Evolutionary conservation across 2,888 invertebrate species (phyloP).

Genomic region (Drosophila maculinotata): DNA sequence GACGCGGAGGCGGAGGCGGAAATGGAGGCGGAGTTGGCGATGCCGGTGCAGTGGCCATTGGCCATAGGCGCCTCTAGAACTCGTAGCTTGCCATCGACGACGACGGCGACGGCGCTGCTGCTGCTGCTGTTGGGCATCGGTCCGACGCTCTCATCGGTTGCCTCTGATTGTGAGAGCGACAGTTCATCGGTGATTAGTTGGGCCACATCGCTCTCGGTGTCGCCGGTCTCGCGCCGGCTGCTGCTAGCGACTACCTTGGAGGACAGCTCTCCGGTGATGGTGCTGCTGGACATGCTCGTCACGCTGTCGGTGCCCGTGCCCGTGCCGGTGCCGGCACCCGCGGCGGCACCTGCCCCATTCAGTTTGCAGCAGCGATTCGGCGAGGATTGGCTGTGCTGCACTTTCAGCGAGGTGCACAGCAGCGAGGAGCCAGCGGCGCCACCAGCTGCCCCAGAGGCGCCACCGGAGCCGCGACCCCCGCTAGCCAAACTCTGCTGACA

Average conservation of each 20-base stretch:
- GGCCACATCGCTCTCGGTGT: slow-evolving; percentile 82
- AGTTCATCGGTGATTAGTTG: slow-evolving; percentile 81
- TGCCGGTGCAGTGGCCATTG: slow-evolving; percentile 61
- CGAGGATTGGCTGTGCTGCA: slow-evolving; percentile 85
- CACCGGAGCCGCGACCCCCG: slow-evolving; percentile 27
- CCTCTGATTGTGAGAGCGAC: slow-evolving; percentile 80
- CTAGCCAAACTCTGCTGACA: slow-evolving; percentile 85
- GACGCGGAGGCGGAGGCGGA: slow-evolving; percentile 21
- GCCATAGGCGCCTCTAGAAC: slow-evolving; percentile 74
- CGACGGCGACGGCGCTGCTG: slow-evolving; percentile 57
- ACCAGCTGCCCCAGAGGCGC: slow-evolving; percentile 26
- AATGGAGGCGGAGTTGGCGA: slow-evolving; percentile 6
- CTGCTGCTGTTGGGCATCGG: slow-evolving; percentile 77
- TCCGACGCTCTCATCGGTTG: slow-evolving; percentile 79
- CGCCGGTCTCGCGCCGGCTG: slow-evolving; percentile 76
- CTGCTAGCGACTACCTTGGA: slow-evolving; percentile 75
- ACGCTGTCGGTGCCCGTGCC: slow-evolving; percentile 71
- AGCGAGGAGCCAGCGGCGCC: slow-evolving; percentile 51
- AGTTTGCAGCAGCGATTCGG: slow-evolving; percentile 85
- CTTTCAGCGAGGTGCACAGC: slow-evolving; percentile 84
- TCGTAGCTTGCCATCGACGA: slow-evolving; percentile 72
- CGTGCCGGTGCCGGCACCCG: slow-evolving; percentile 9
- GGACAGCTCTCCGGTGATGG: slow-evolving; percentile 81
- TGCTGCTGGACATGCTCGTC: slow-evolving; percentile 83
- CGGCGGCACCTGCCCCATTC: slow-evolving; percentile 56